A percentile compares a stretch with the other conserved stretches of the same genome.
Evolutionary conservation across 1,140 invertebrate species (phyloP).

Genomic region (Odontomachus brunneus): DNA sequence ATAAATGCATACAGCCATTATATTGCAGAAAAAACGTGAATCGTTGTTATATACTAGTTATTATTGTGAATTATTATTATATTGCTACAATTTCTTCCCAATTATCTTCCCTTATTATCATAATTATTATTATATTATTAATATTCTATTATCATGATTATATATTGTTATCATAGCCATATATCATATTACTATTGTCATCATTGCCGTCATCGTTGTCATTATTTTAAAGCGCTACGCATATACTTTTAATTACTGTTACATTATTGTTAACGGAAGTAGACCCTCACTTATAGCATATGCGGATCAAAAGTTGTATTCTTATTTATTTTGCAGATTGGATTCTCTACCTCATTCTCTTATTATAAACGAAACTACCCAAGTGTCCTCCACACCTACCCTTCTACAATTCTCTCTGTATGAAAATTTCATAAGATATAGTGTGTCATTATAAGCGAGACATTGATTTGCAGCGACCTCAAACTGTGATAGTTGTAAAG

Average conservation of each 20-base stretch:
- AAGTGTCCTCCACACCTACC: constrained; percentile 49
- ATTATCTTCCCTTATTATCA: constrained; percentile 68
- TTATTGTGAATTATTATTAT: constrained; percentile 74
- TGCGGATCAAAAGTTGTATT: constrained; percentile 74
- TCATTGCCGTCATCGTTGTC: constrained; percentile 3
- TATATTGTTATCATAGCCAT: constrained; percentile 72
- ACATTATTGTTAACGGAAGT: constrained; percentile 81
- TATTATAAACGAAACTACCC: constrained; percentile 66
- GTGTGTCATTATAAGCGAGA: constrained; percentile 56
- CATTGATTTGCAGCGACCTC: constrained; percentile 83
- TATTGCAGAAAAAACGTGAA: constrained; percentile 80
- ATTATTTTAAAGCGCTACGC: constrained; percentile 70
- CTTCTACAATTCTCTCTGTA: constrained; percentile 50
- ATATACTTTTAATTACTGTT: constrained; percentile 83
- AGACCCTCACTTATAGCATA: constrained; percentile 83
- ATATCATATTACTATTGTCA: constrained; percentile 62
- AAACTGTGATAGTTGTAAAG: constrained; percentile 85
- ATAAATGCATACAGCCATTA: constrained; percentile 80
- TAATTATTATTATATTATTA: constrained; percentile 70
- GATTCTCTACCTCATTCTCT: constrained; percentile 83
- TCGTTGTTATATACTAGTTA: constrained; percentile 83
- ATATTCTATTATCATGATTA: constrained; percentile 72
- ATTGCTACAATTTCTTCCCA: constrained; percentile 52
- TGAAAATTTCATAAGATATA: constrained; percentile 59
- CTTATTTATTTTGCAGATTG: constrained; percentile 80